Evolutionary conservation across 1,140 invertebrate species (phyloP), one percentile per base, ranked within the genome.

Genomic region (Hyphantria cunea): DNA sequence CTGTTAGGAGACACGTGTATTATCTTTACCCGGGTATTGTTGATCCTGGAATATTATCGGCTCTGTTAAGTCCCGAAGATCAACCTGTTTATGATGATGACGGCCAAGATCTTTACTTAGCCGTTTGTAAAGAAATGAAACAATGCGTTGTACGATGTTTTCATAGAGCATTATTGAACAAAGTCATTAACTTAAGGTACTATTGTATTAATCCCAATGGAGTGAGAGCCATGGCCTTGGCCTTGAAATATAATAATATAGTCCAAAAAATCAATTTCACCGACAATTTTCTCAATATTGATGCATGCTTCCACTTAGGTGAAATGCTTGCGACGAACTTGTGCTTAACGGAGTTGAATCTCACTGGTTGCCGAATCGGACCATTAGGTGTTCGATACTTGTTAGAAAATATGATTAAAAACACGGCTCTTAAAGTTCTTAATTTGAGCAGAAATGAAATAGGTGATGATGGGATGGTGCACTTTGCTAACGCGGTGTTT

Each of bases 21-120:
- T 92, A 84, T 65, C 77, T 79, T 49, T 92, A 92, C 62, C 91
- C 91, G 5, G 81, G 82, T 6, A 72, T 92, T 4, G 41, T 55
- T 55, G 91, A 92, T 70, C 92, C 92, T n/a, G 91, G 91, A 10
- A 89, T 92, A 13, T 65, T 78, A 25, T 70, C 74, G 37, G 91
- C 91, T 6, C 76, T 92, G 62, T 68, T 87, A 12, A 72, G 76
- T 62, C 81, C 78, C 61, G 86, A 90, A 71, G 68, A 76, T 39
- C 67, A 70, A 59, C 37, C 76, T 6, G 63, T 70, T 10, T 89
- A 82, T 65, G 70, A 90, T 32, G 78, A 82, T 56, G 83, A 91
- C 58, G 91, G 92, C 7, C 74, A 84, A 59, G 81, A 84, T 42
- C 70, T 85, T 60, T 92, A 92, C 55, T 65, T 87, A 55, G 68